Conservation (phyloP, 23 tunicate species). For the Oikopleura dioica region DNA sequence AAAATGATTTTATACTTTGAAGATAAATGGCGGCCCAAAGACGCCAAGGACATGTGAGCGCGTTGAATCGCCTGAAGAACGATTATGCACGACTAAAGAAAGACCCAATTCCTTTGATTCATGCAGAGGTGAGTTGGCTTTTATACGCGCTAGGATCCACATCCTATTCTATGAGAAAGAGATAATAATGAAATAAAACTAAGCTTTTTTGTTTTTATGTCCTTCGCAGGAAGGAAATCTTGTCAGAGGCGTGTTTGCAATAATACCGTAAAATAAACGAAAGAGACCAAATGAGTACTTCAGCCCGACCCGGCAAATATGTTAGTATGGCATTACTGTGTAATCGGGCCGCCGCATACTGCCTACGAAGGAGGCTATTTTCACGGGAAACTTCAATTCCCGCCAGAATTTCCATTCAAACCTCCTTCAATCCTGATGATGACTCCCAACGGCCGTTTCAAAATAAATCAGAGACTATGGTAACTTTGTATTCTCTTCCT, state of each 20-base stretch:
- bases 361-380: slow-evolving; percentile 57
- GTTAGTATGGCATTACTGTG: neutral
- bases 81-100: slow-evolving; percentile 53
- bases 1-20: no score
- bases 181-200: no score
- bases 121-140: no score
- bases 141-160: no score
- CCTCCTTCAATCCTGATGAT: slow-evolving; percentile 80
- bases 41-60: no score
- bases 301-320: neutral
- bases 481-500: neutral
- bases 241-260: no score
- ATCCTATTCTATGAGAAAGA: no score
- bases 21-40: no score
- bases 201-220: no score
- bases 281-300: neutral
- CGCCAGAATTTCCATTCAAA: slow-evolving; percentile 66
- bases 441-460: slow-evolving; percentile 67
- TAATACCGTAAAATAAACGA: no score
- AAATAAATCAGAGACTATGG: neutral
- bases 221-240: no score
- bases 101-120: slow-evolving; percentile 58
- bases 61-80: slow-evolving; percentile 44
- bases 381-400: slow-evolving; percentile 77
- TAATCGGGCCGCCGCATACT: slow-evolving; percentile 82